Evolutionary conservation across 1,140 invertebrate species (phyloP).

Genomic region (Matsumurasca onukii): DNA sequence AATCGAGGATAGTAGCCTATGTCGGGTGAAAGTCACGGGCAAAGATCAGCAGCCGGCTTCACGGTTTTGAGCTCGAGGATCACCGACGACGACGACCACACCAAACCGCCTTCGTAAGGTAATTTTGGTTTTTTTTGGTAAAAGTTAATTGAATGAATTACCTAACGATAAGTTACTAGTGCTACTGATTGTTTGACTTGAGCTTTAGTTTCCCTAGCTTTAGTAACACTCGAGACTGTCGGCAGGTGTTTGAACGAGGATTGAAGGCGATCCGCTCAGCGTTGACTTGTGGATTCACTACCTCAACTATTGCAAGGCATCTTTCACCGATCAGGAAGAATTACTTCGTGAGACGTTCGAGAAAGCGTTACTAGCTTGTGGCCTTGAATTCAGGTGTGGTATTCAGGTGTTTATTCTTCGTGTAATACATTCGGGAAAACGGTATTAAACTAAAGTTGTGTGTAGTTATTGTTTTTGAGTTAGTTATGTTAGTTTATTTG

Average conservation of each 20-base stretch:
- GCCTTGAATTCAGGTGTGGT: slow-evolving; percentile 82
- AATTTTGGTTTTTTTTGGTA: neutral
- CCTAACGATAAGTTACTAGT: too few relatives aligned
- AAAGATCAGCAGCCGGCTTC: too few relatives aligned
- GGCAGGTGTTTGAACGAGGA: slow-evolving; percentile 93
- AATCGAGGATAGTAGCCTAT: too few relatives aligned
- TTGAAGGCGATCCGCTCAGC: slow-evolving; percentile 94
- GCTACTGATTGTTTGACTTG: too few relatives aligned
- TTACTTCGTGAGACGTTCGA: slow-evolving; percentile 83
- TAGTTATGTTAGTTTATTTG: too few relatives aligned
- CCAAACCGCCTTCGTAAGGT: slow-evolving; percentile 2
- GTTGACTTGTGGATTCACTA: slow-evolving; percentile 98
- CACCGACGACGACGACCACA: too few relatives aligned
- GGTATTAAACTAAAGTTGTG: too few relatives aligned
- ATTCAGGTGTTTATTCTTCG: too few relatives aligned
- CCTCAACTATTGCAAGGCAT: slow-evolving; percentile 81
- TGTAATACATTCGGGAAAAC: too few relatives aligned
- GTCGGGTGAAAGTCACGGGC: too few relatives aligned
- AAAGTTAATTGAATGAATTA: slow-evolving; percentile 2
- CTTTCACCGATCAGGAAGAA: slow-evolving; percentile 72
- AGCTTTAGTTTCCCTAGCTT: neutral
- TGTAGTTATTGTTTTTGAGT: too few relatives aligned
- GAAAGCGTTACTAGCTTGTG: slow-evolving; percentile 82
- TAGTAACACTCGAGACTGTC: slow-evolving; percentile 26
- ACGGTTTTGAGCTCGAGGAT: too few relatives aligned